Conservation (phyloP, 2,113 vertebrate genomes). For the Protobothrops mucrosquamatus region DNA sequence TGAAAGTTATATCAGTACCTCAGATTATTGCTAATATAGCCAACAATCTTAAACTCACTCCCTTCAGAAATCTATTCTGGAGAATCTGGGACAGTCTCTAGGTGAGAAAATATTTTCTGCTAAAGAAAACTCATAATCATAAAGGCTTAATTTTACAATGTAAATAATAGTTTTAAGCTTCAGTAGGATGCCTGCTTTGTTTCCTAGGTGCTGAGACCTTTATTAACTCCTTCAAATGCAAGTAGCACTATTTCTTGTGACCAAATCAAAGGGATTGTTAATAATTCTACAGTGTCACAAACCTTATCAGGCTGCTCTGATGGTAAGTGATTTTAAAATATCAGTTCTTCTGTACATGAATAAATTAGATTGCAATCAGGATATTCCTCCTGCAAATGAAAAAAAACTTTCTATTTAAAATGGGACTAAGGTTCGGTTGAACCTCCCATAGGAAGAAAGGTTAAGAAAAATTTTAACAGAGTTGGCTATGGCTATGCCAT, state of each 20-base stretch:
- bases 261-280: constrained; percentile 28
- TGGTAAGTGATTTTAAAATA: constrained; percentile 13
- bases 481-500: neutral
- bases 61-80: neutral
- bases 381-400: neutral
- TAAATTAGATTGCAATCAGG: neutral
- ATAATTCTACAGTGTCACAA: constrained; percentile 12
- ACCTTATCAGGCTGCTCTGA: neutral
- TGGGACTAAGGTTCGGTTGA: neutral
- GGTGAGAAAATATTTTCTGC: neutral
- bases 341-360: neutral
- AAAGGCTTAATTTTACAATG: neutral
- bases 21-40: neutral
- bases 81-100: neutral
- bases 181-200: neutral
- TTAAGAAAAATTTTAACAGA: neutral
- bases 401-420: neutral
- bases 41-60: neutral
- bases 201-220: constrained; percentile 29
- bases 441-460: neutral
- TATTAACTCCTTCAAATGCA: constrained; percentile 33
- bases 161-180: neutral
- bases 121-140: neutral
- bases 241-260: constrained; percentile 34
- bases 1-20: neutral